These are phyloP conservation scores for Malurus leucopterus DNA, from an alignment of 2,797 vertebrate species.

Conservation along the genomic window DNA sequence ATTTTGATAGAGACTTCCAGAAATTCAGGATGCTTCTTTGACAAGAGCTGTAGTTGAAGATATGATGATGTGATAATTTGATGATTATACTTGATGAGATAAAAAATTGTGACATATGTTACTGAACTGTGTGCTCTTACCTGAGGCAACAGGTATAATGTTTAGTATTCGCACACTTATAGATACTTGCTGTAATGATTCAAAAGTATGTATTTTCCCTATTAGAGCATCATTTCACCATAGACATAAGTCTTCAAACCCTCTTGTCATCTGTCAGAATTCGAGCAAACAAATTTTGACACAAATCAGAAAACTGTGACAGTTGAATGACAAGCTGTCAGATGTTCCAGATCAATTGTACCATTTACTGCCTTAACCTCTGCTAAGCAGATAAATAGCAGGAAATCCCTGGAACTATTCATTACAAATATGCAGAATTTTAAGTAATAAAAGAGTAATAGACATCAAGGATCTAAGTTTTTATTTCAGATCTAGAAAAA, in stretches of 20 bases:
- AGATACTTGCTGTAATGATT: background rate
- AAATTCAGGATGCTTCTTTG: background rate
- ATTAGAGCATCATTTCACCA: background rate
- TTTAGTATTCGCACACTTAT: background rate
- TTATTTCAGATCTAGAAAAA: background rate
- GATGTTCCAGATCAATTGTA: background rate
- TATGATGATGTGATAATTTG: background rate
- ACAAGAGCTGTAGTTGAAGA: background rate
- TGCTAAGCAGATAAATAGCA: background rate
- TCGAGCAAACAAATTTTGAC: background rate
- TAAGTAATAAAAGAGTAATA: background rate
- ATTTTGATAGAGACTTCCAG: background rate
- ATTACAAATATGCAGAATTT: background rate
- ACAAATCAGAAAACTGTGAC: background rate
- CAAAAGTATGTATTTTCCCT: background rate
- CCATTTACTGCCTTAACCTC: background rate
- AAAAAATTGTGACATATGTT: background rate
- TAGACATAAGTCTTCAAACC: background rate
- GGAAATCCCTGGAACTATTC: background rate
- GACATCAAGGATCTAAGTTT: background rate
- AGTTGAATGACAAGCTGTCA: constrained; percentile 17
- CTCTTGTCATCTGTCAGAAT: background rate
- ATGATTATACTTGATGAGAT: background rate
- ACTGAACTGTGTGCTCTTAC: background rate
- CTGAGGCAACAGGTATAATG: background rate